A percentile compares a stretch with the other conserved stretches of the same genome.
Conservation (phyloP, 2,797 vertebrate genomes). For the Phylloscopus collybita region DNA sequence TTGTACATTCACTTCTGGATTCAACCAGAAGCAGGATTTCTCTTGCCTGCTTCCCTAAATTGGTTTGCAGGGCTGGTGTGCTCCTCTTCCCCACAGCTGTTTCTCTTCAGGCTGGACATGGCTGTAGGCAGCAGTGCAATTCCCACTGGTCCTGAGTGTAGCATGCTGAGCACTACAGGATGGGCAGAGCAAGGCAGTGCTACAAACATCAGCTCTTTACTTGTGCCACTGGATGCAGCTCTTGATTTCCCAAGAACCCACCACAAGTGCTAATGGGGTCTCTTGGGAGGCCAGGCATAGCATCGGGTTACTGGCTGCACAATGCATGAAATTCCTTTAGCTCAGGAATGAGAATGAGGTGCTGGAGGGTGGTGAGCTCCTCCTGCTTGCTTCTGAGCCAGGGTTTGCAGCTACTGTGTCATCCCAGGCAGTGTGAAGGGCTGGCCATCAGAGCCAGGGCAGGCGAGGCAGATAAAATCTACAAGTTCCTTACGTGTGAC, state of each 20-base stretch:
- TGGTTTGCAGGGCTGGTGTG: background rate
- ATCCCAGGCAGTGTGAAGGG: accelerated
- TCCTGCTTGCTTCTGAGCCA: background rate
- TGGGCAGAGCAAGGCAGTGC: background rate
- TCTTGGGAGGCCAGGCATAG: background rate
- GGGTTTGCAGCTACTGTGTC: background rate
- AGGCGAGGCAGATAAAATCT: background rate
- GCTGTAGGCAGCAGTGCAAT: background rate
- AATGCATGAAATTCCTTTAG: background rate
- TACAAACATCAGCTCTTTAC: background rate
- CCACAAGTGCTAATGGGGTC: background rate
- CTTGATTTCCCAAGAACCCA: background rate
- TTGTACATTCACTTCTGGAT: background rate
- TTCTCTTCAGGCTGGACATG: background rate
- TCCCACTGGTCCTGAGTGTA: accelerated
- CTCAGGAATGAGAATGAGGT: background rate
- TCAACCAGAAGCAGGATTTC: background rate
- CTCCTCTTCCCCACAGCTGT: background rate
- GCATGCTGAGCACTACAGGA: background rate
- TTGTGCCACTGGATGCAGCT: background rate
- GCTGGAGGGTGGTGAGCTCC: background rate
- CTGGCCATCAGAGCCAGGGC: background rate
- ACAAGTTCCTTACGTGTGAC: background rate
- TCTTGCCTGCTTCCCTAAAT: background rate
- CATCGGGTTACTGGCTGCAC: background rate